phyloP scores from a whole-genome alignment of 2,797 vertebrate genomes.

The Natrix natrix region DNA sequence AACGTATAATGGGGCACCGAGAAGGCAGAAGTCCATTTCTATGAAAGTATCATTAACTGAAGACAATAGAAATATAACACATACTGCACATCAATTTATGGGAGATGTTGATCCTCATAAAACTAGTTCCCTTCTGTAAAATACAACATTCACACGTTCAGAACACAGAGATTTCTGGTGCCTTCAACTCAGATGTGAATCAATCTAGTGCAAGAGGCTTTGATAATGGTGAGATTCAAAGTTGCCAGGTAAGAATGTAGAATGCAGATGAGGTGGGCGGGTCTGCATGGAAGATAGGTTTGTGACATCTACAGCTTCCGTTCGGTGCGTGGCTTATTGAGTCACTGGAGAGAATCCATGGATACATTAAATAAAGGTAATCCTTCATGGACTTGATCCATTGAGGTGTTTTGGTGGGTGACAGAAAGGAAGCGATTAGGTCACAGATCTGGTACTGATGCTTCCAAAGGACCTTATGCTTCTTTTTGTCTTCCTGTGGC shows the following conservation, averaged over 20 bases:
- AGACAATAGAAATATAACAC: too few species aligned
- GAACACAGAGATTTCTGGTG: background rate
- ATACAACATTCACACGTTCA: background rate
- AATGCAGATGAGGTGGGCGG: slow-evolving; percentile 62
- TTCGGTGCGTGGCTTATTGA: background rate
- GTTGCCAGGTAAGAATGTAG: background rate
- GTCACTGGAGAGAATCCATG: background rate
- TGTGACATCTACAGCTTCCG: slow-evolving; percentile 3
- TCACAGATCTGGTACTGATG: background rate
- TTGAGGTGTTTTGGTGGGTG: background rate
- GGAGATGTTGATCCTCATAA: background rate
- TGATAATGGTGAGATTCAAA: background rate
- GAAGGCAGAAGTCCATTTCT: background rate
- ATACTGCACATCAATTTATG: too few species aligned
- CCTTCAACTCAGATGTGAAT: background rate
- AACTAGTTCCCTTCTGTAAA: background rate
- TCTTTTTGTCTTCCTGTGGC: background rate
- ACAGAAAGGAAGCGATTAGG: background rate
- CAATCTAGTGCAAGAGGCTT: background rate
- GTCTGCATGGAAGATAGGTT: background rate
- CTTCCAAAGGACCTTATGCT: background rate
- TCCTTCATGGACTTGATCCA: background rate
- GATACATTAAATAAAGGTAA: background rate
- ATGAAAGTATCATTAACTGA: background rate
- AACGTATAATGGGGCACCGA: background rate